Evolutionary conservation across 2,888 invertebrate genomes (phyloP).

Genomic region (Drosophila robusta): DNA sequence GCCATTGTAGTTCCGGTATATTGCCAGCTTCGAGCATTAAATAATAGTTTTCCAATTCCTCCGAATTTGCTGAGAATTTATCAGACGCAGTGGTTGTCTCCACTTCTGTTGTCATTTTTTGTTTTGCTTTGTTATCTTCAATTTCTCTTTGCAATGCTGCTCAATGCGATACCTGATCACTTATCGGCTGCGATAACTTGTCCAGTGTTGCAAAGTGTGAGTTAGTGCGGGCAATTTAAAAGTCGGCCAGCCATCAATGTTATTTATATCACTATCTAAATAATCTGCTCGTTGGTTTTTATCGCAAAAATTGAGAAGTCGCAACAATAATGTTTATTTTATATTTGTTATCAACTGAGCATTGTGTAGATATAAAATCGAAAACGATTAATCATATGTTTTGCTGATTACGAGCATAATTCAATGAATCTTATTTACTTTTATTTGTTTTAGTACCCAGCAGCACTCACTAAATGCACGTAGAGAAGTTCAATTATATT

Average conservation of each 20-base stretch:
- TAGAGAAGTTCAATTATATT: neutral
- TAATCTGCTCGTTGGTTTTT: neutral
- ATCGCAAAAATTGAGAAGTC: neutral
- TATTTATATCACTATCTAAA: neutral
- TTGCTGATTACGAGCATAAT: neutral
- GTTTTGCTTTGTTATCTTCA: neutral
- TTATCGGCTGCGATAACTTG: conserved; percentile 20
- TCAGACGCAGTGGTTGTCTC: conserved; percentile 72
- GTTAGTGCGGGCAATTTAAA: conserved; percentile 15
- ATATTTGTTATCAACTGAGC: no score
- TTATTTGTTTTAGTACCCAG: neutral
- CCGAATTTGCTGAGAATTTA: conserved; percentile 84
- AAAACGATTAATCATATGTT: neutral
- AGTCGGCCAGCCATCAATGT: no score
- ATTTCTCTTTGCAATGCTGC: neutral
- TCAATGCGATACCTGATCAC: conserved; percentile 16
- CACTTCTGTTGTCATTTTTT: conserved; percentile 63
- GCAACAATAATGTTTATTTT: no score
- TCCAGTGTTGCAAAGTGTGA: conserved; percentile 32
- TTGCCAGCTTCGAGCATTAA: conserved; percentile 89
- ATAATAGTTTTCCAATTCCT: conserved; percentile 90
- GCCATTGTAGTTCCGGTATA: conserved; percentile 91
- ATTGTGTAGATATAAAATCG: neutral
- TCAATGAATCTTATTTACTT: neutral
- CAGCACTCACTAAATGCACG: neutral